Evolutionary conservation across 2,888 invertebrate genomes (phyloP).

Genomic region (Eurytoma adleriae): DNA sequence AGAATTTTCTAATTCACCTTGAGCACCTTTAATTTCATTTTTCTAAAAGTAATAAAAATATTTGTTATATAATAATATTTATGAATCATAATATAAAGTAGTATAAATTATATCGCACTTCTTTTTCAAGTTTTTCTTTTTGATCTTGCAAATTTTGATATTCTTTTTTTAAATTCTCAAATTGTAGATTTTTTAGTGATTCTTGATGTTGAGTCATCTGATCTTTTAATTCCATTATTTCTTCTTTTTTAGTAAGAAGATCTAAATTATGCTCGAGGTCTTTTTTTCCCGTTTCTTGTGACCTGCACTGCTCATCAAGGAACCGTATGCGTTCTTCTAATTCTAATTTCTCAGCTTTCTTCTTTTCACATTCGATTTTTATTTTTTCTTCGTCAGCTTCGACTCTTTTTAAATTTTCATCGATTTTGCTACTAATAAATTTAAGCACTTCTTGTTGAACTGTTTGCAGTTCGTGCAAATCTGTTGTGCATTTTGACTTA

Average conservation of each 20-base stretch:
- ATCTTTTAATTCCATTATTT: conserved; percentile 69
- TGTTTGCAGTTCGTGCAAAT: conserved; percentile 77
- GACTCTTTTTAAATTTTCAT: conserved; percentile 70
- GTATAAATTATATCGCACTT: conserved; percentile 66
- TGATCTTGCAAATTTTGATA: conserved; percentile 78
- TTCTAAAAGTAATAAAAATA: conserved; percentile 62
- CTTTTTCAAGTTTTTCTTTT: conserved; percentile 77
- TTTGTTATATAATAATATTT: not conserved
- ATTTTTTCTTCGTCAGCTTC: conserved; percentile 74
- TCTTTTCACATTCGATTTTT: conserved; percentile 75
- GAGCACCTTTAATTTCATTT: conserved; percentile 70
- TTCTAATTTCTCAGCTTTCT: conserved; percentile 77
- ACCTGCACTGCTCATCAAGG: conserved; percentile 65
- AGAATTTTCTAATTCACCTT: conserved; percentile 69
- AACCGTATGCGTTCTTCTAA: conserved; percentile 75
- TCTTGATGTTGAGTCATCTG: conserved; percentile 66
- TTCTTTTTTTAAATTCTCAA: conserved; percentile 78
- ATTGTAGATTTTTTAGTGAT: conserved; percentile 80
- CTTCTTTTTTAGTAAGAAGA: conserved; percentile 65
- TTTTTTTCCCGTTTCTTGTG: conserved; percentile 67
- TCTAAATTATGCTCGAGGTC: conserved; percentile 68
- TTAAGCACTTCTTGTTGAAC: conserved; percentile 79
- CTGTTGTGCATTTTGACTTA: conserved; percentile 72
- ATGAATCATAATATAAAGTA: not conserved
- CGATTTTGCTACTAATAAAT: conserved; percentile 79